Evolutionary conservation across 2,888 invertebrate genomes (phyloP).

Genomic region (Notocelia uddmanniana): DNA sequence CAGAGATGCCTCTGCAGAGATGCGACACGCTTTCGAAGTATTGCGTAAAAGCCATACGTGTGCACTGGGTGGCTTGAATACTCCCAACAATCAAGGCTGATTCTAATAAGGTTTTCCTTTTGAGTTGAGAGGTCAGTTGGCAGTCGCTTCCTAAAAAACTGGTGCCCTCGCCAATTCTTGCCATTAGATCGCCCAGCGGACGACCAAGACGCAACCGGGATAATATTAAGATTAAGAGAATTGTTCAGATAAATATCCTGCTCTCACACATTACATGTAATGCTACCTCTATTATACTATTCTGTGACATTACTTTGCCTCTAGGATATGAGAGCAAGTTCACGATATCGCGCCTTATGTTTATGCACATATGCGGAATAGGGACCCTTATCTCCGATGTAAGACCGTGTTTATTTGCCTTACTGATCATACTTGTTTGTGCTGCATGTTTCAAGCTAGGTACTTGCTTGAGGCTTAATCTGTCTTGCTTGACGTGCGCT

Average conservation of each 20-base stretch:
- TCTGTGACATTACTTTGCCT: no score
- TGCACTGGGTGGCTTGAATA: background rate
- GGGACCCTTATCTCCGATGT: constrained; percentile 47
- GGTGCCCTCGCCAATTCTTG: background rate
- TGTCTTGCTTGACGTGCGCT: constrained; percentile 33
- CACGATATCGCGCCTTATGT: constrained; percentile 1
- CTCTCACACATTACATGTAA: no score
- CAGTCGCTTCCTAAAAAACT: background rate
- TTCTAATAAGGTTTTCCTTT: background rate
- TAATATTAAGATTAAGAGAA: background rate
- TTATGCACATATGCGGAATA: constrained; percentile 7
- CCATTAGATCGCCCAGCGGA: background rate
- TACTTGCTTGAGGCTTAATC: constrained; percentile 33
- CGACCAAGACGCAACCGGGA: background rate
- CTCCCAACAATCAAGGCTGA: background rate
- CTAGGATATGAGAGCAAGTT: background rate
- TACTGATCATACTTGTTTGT: constrained; percentile 55
- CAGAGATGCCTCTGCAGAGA: no score
- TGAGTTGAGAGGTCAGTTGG: background rate
- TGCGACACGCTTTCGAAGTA: no score
- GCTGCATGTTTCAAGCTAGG: constrained; percentile 40
- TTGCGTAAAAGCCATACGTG: no score
- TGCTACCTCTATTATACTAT: background rate
- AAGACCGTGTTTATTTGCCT: constrained; percentile 61
- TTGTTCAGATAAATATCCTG: no score